Evolutionary conservation across 2,113 vertebrate genomes (phyloP).

Genomic region (Chiloscyllium plagiosum): DNA sequence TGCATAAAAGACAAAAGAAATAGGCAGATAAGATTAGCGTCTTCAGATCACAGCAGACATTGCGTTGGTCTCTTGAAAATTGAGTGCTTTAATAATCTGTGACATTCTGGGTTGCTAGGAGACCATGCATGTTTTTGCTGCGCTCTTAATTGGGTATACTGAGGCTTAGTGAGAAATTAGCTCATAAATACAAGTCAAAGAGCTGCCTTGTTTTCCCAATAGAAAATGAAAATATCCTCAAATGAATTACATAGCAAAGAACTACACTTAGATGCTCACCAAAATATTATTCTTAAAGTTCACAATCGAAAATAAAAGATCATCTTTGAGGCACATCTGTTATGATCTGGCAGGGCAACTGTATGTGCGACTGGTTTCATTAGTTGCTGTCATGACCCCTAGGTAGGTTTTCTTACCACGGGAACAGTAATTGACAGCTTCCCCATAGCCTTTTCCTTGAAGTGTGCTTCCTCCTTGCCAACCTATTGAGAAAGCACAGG

Average conservation of each 20-base stretch:
- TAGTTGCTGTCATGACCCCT: background rate
- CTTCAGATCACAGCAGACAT: background rate
- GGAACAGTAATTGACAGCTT: constrained; percentile 1
- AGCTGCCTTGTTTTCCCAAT: background rate
- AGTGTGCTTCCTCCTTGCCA: background rate
- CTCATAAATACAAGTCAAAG: background rate
- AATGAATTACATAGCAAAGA: background rate
- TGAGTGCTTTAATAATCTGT: constrained; percentile 20
- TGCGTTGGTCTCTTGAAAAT: constrained; percentile 15
- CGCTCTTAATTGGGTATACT: background rate
- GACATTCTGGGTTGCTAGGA: constrained; percentile 28
- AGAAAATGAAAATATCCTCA: constrained; percentile 16
- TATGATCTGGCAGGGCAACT: background rate
- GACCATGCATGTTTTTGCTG: background rate
- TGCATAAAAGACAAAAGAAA: background rate
- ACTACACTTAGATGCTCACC: background rate
- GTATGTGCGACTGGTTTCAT: background rate
- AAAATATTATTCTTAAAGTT: background rate
- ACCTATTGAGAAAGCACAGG: background rate
- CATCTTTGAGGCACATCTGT: background rate
- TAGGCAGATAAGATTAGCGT: background rate
- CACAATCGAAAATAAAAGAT: background rate
- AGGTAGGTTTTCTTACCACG: background rate
- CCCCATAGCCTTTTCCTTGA: background rate
- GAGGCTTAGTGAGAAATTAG: constrained; percentile 5